Evolutionary conservation across 2,888 invertebrate species (phyloP).

Genomic region (Coelinius sp.): DNA sequence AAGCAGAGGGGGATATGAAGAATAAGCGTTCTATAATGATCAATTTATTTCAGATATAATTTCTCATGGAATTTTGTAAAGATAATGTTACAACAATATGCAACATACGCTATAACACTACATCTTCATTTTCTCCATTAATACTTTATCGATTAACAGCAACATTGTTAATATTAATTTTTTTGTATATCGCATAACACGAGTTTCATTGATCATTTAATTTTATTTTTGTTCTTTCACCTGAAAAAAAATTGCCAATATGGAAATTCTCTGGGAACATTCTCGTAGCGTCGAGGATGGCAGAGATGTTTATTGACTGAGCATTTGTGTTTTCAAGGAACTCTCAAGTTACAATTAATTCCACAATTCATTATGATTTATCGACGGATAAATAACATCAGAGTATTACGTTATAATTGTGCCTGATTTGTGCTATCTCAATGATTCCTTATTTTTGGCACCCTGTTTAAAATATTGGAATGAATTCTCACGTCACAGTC

Average conservation of each 20-base stretch:
- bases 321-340: constrained; percentile 26
- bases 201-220: background rate
- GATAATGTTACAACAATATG: constrained; percentile 26
- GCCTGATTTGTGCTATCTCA: constrained; percentile 4
- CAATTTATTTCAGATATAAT: constrained; percentile 8
- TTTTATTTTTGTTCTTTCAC: too few species aligned
- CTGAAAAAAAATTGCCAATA: constrained; percentile 23
- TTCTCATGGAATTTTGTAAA: constrained; percentile 30
- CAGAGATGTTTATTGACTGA: constrained; percentile 47
- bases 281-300: constrained; percentile 50
- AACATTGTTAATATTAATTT: constrained; percentile 9
- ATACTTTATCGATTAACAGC: constrained; percentile 13
- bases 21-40: background rate
- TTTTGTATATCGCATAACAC: background rate
- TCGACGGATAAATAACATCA: constrained; percentile 17
- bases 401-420: constrained; percentile 17
- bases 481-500: constrained; percentile 24
- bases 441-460: constrained; percentile 33
- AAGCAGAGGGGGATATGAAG: too few species aligned
- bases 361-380: constrained; percentile 30
- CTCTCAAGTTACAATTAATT: constrained; percentile 24
- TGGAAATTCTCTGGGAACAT: constrained; percentile 46
- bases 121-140: background rate
- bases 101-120: background rate
- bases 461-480: constrained; percentile 32